A percentile compares a stretch with the other conserved stretches of the same genome.
phyloP scores from a whole-genome alignment of 2,888 invertebrate genomes.

The Rhagonycha fulva region DNA sequence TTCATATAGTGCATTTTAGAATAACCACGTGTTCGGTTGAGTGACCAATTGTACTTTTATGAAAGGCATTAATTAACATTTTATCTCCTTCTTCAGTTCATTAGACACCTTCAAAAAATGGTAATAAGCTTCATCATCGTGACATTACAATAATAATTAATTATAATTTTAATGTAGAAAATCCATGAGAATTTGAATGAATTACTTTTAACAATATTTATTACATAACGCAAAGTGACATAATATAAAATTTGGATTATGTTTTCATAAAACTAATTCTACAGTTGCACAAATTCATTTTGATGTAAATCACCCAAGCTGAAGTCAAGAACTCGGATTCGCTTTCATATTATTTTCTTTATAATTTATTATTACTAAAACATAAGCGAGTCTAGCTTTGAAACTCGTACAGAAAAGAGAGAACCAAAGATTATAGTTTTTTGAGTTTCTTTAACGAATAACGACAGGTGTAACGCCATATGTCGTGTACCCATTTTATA shows the following conservation, averaged over 20 bases:
- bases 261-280: neutral
- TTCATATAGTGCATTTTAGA: neutral
- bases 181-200: conserved; percentile 1
- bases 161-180: neutral
- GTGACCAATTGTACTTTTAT: neutral
- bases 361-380: no score
- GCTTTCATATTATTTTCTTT: neutral
- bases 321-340: neutral
- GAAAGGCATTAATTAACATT: neutral
- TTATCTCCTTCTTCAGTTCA: neutral
- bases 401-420: neutral
- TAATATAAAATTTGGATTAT: neutral
- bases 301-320: neutral
- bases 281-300: neutral
- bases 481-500: neutral
- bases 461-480: neutral
- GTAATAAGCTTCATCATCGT: neutral
- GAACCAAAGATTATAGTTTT: neutral
- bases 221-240: neutral
- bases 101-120: neutral
- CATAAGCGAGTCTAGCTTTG: neutral
- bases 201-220: neutral
- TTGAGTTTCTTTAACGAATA: neutral
- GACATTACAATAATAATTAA: neutral
- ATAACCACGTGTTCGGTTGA: neutral